These are phyloP conservation scores for Eucidaris tribuloides DNA, from an alignment of 35 echinoderm and acorn worm species.

Conservation along the genomic window DNA sequence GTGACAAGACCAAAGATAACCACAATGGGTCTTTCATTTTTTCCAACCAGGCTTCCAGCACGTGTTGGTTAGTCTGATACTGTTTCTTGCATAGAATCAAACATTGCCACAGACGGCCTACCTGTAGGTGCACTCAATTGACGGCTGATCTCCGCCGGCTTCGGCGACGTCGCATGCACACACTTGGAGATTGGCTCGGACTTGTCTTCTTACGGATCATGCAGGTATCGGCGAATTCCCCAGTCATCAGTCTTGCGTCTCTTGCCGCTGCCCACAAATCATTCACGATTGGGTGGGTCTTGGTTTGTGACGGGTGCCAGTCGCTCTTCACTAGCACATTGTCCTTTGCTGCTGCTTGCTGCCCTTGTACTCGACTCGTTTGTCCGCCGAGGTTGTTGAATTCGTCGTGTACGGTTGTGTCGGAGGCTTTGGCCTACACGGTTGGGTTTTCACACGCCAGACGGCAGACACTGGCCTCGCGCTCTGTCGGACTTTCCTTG, in stretches of 20 bases:
- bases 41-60: not conserved
- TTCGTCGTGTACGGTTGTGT: constrained; percentile 1
- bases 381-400: constrained; percentile 13
- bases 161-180: constrained; percentile 62
- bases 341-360: no score
- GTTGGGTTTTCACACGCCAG: constrained; percentile 62
- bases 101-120: no score
- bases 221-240: constrained; percentile 85
- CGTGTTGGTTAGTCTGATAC: not conserved
- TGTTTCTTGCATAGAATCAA: not conserved
- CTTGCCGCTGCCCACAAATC: constrained; percentile 68
- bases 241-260: constrained; percentile 50
- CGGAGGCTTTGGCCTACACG: constrained; percentile 36
- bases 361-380: not conserved
- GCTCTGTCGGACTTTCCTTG: constrained; percentile 34
- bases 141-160: constrained; percentile 66
- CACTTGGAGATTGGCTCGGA: constrained; percentile 59
- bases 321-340: not conserved
- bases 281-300: not conserved
- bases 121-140: constrained; percentile 70
- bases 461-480: no score
- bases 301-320: not conserved
- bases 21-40: not conserved
- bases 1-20: no score
- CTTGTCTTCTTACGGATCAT: constrained; percentile 75